Percentiles rank a stretch among this genome's conserved stretches.
These are phyloP conservation scores for Malacoctenus gilli DNA, from an alignment of 2,797 vertebrate species.

Conservation along the genomic window DNA sequence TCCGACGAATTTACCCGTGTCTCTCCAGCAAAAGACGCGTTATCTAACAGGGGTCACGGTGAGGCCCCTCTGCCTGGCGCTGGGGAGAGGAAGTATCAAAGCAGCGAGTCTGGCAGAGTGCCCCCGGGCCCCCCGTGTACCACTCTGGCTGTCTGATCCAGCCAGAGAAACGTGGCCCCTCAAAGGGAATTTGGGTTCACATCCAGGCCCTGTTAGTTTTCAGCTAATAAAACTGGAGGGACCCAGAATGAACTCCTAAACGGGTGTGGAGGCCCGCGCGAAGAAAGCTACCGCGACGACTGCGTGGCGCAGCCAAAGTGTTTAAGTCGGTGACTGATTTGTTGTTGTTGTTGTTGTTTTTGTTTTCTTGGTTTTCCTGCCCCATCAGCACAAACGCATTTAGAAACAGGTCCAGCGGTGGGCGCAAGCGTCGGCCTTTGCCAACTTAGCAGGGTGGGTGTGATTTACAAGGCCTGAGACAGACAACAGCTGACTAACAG, in stretches of 20 bases:
- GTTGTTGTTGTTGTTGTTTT: too few species aligned
- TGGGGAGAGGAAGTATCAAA: slow-evolving; percentile 72
- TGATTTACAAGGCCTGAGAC: slow-evolving; percentile 61
- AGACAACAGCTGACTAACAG: slow-evolving; percentile 69
- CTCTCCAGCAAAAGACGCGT: slow-evolving; percentile 63
- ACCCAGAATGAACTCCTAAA: slow-evolving; percentile 49
- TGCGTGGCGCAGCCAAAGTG: slow-evolving; percentile 3
- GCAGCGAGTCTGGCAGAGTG: slow-evolving; percentile 68
- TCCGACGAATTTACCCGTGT: slow-evolving; percentile 17
- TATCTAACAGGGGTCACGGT: slow-evolving; percentile 75
- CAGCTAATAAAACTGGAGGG: slow-evolving; percentile 50
- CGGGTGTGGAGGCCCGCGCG: slow-evolving; percentile 15
- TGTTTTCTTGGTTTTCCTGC: too few species aligned
- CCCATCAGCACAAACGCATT: slow-evolving; percentile 12
- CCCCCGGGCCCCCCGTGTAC: slow-evolving; percentile 66
- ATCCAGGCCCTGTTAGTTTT: slow-evolving; percentile 39
- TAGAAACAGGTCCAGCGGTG: slow-evolving; percentile 21
- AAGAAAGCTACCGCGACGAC: neutral
- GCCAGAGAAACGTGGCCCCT: slow-evolving; percentile 61
- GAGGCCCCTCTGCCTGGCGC: slow-evolving; percentile 63
- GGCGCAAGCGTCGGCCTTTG: slow-evolving; percentile 33
- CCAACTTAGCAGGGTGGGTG: slow-evolving; percentile 50
- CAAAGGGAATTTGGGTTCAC: slow-evolving; percentile 60
- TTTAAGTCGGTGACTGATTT: slow-evolving; percentile 9
- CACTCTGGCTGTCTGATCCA: slow-evolving; percentile 68